Base-by-base conservation (phyloP, 2,113 vertebrate species). In the Dicrurus megarhynchus region DNA sequence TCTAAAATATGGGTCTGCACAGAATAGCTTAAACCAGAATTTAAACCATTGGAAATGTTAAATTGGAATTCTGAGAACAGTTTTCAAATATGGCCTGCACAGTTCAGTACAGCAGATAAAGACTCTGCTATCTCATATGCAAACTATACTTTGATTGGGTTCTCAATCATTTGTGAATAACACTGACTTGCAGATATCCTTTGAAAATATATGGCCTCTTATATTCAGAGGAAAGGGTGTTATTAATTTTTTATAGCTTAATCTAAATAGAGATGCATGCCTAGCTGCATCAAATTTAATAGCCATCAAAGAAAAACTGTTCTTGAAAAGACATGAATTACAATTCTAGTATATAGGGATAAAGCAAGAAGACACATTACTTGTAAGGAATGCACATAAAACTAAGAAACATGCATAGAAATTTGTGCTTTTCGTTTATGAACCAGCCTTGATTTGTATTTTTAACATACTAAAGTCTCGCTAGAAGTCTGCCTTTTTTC, bases 191-290 rank as follows among this genome's bases (percentile, higher is more conserved):
- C 6, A 44, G 0, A 1, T 41, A 68, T 60, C 32, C 17, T 79
- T 42, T 56, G 33, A 76, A 76, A 88, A 79, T 59, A 63, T 18
- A 55, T 26, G 10, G 15, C 11, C 15, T 55, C 21, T 47, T 19
- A 19, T 10, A 75, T 44, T 78, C 24, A 30, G 56, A 84, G 32
- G 28, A 77, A 91, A 60, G 4, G 6, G 1, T 0, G 2, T 52
- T 52, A 35, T 70, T 84, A 56, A 65, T 57, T 70, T 89, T 92
- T 94, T 77, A 63, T 21, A 73, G 11, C 37, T 71, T 67, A 49
- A 39, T 63, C 33, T 88, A 82, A 85, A 64, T 50, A 92, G 27
- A 84, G 37, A 69, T 41, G 19, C 9, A 30, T 39, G 14, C 30
- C 20, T 71, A 55, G 4, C 32, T 83, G 67, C 39, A 88, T 59